Conservation (phyloP, 2,113 vertebrate genomes). For the Neopipo cinnamomea region DNA sequence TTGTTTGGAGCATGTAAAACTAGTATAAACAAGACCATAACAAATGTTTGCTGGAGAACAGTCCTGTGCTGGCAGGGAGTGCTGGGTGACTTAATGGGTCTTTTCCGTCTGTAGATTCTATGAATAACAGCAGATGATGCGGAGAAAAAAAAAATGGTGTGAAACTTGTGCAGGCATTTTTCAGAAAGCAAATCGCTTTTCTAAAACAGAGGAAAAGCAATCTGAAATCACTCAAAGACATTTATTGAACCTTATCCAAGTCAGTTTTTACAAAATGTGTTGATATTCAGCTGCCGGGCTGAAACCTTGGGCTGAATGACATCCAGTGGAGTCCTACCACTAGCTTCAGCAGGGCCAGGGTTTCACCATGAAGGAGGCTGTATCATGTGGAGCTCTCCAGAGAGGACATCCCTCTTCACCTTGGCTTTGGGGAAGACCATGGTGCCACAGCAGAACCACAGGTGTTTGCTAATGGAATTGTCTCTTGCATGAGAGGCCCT, state of each 20-base stretch:
- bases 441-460: fast-evolving
- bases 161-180: not conserved
- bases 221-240: not conserved
- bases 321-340: not conserved
- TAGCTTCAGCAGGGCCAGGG: fast-evolving
- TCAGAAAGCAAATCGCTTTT: not conserved
- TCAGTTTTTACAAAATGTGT: not conserved
- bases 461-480: not conserved
- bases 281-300: fast-evolving
- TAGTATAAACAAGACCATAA: slow-evolving; percentile 39
- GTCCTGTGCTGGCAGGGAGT: not conserved
- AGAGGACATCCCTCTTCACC: not conserved
- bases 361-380: not conserved
- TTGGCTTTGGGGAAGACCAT: fast-evolving
- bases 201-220: not conserved
- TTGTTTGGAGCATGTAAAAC: not conserved
- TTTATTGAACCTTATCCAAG: not conserved
- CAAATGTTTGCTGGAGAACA: slow-evolving; percentile 17
- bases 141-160: not conserved
- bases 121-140: not conserved
- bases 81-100: not conserved
- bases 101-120: not conserved
- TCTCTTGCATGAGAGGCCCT: fast-evolving
- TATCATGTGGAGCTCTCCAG: not conserved
- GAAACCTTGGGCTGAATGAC: not conserved